Conservation (phyloP, 2,888 invertebrate genomes). For the Eristalis tenax region DNA sequence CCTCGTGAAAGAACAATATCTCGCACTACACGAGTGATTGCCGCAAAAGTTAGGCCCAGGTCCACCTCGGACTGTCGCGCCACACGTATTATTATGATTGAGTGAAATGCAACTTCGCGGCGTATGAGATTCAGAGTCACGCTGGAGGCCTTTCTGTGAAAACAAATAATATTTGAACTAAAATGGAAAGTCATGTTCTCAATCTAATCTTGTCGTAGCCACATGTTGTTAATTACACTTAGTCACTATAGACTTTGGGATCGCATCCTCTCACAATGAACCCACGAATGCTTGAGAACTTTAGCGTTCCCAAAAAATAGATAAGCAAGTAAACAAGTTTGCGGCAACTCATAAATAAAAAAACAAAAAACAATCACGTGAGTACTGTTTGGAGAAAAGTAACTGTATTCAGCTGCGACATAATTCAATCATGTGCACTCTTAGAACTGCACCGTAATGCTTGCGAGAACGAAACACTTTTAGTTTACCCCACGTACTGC, state of each 20-base stretch:
- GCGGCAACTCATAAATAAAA: not conserved
- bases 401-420: not conserved
- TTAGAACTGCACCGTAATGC: not conserved
- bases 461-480: not conserved
- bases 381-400: not conserved
- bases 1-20: no score
- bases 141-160: not conserved
- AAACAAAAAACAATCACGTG: not conserved
- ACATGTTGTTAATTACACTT: not conserved
- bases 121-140: no score
- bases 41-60: no score
- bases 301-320: not conserved
- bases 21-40: no score
- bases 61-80: no score
- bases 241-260: not conserved
- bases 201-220: not conserved
- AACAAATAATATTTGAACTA: not conserved
- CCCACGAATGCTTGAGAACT: no score
- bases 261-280: not conserved
- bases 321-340: not conserved
- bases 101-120: no score
- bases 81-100: no score
- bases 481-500: not conserved
- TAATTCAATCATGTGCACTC: no score
- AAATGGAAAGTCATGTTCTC: not conserved